phyloP scores from a whole-genome alignment of 2,113 vertebrate genomes.

The Ictalurus furcatus region DNA sequence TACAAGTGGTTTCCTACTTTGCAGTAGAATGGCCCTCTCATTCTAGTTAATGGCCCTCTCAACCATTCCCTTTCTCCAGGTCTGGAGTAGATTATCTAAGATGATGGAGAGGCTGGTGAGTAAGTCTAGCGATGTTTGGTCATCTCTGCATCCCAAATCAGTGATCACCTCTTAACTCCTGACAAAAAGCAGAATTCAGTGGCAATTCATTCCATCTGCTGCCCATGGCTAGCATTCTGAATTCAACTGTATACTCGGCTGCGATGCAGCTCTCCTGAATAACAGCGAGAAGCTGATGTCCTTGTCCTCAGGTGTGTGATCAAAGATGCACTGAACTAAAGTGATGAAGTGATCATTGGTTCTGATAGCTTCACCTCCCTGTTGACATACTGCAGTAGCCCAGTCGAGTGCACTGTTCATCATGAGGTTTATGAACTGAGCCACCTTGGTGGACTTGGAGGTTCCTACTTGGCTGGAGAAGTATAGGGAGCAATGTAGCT shows the following conservation, averaged over 20 bases:
- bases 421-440: not conserved
- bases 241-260: not conserved
- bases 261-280: not conserved
- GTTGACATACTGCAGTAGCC: not conserved
- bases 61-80: not conserved
- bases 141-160: not conserved
- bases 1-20: not conserved
- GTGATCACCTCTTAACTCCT: not conserved
- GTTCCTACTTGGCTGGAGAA: not conserved
- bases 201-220: not conserved
- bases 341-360: not conserved
- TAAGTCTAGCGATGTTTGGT: not conserved
- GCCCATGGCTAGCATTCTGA: not conserved
- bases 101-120: not conserved
- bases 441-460: not conserved
- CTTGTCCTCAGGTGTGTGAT: not conserved
- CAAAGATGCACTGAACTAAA: not conserved
- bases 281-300: not conserved
- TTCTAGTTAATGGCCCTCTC: not conserved
- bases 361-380: not conserved
- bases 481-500: not conserved
- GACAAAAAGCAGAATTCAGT: not conserved
- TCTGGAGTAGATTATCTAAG: not conserved
- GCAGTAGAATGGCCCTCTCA: not conserved
- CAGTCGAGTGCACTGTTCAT: not conserved